These are phyloP conservation scores for Actinopyga echinites DNA, from an alignment of 53 echinoderm and acorn worm genomes.

Conservation along the genomic window DNA sequence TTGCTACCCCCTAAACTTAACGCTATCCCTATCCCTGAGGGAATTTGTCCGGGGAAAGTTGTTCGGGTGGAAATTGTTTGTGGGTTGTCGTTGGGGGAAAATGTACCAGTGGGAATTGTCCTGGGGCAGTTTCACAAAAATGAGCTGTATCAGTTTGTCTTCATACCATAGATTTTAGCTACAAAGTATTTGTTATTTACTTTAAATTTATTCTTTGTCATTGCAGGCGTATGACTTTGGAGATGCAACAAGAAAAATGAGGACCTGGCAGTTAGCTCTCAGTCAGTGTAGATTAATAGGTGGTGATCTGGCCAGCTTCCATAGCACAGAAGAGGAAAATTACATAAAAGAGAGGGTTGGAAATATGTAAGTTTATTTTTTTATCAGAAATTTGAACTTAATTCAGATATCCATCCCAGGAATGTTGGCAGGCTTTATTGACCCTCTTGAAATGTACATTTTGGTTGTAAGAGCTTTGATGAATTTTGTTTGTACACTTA, in stretches of 20 bases:
- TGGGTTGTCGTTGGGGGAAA: too few relatives aligned
- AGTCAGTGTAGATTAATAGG: constrained; percentile 48
- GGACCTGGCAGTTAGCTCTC: constrained; percentile 59
- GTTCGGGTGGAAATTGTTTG: too few relatives aligned
- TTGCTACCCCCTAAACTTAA: too few relatives aligned
- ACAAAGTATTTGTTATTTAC: too few relatives aligned
- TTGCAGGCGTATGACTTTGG: not conserved
- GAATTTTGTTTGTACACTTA: not conserved
- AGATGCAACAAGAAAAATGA: not conserved
- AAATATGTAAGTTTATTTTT: not conserved
- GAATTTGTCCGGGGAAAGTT: too few relatives aligned
- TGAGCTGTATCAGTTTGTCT: too few relatives aligned
- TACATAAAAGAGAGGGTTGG: constrained; percentile 27
- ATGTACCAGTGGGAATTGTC: too few relatives aligned
- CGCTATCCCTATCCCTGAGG: too few relatives aligned
- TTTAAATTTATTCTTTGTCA: not conserved
- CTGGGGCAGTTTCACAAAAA: too few relatives aligned
- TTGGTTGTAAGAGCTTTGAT: not conserved
- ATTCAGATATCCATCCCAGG: not conserved
- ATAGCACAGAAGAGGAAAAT: constrained; percentile 56
- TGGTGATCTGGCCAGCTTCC: constrained; percentile 66
- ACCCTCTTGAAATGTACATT: not conserved
- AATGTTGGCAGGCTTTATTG: not conserved
- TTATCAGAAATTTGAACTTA: not conserved
- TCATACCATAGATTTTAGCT: too few relatives aligned